Conservation (phyloP, 2,113 vertebrate genomes). For the Holacanthus passer region DNA sequence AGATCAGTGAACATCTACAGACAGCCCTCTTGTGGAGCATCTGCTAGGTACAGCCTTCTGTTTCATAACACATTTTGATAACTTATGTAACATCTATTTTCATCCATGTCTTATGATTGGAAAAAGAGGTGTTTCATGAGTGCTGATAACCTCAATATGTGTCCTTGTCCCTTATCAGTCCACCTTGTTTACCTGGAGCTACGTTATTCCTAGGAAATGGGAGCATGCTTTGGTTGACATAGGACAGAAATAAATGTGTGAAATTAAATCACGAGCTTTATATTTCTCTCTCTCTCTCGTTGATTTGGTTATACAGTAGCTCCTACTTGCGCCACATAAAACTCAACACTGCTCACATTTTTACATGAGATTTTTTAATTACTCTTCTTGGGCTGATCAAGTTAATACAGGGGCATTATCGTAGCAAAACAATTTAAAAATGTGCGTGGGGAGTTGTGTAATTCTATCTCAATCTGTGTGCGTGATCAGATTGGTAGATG, state of each 20-base stretch:
- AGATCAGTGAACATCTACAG: constrained; percentile 10
- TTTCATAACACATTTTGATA: constrained; percentile 34
- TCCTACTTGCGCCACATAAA: not conserved
- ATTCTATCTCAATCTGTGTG: too few relatives aligned
- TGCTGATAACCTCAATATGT: constrained; percentile 11
- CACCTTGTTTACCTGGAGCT: constrained; percentile 26
- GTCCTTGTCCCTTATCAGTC: not conserved
- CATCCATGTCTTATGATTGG: not conserved
- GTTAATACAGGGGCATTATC: too few relatives aligned
- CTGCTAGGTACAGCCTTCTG: constrained; percentile 10
- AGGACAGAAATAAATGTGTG: not conserved
- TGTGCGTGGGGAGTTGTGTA: too few relatives aligned
- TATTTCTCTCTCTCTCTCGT: not conserved
- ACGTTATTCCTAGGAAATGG: not conserved
- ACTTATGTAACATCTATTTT: constrained; percentile 34
- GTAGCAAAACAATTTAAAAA: too few relatives aligned
- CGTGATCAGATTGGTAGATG: too few relatives aligned
- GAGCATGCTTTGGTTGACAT: not conserved
- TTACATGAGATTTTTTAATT: not conserved
- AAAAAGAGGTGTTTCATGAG: constrained; percentile 27
- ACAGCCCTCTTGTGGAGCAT: constrained; percentile 34
- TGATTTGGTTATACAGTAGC: not conserved
- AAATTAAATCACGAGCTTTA: not conserved
- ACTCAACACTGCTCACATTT: not conserved
- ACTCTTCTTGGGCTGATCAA: not conserved